phyloP scores from a whole-genome alignment of 2,113 vertebrate genomes.

The Martes martes region DNA sequence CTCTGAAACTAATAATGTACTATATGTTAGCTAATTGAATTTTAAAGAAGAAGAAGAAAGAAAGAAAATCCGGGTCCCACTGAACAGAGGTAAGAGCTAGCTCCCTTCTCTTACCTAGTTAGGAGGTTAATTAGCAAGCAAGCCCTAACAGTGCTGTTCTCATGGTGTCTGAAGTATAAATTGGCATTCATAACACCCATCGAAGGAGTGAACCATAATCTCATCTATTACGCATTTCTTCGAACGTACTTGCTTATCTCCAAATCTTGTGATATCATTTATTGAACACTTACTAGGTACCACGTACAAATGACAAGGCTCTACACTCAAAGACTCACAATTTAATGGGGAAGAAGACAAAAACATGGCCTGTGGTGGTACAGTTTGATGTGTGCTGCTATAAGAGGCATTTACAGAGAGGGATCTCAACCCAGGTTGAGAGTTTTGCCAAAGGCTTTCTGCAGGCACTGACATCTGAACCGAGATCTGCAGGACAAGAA shows the following conservation, averaged over 20 bases:
- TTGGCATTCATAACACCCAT: not conserved
- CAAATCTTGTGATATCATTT: not conserved
- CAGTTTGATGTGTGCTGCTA: not conserved
- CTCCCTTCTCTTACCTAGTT: not conserved
- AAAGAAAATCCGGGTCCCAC: not conserved
- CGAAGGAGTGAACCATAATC: not conserved
- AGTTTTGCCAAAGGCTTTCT: not conserved
- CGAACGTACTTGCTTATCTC: not conserved
- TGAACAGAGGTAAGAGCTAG: not conserved
- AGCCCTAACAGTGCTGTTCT: not conserved
- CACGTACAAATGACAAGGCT: not conserved
- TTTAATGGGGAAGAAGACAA: not conserved
- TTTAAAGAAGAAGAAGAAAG: not conserved
- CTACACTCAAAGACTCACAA: not conserved
- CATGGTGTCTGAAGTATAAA: not conserved
- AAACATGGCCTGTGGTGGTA: not conserved
- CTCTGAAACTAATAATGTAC: not conserved
- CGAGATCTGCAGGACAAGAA: not conserved
- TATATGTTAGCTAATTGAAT: not conserved
- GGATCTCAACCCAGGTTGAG: not conserved
- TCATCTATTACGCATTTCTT: not conserved
- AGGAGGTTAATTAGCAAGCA: not conserved
- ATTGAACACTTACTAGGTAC: not conserved
- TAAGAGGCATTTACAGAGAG: not conserved
- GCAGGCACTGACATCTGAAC: not conserved